Evolutionary conservation across 2,797 vertebrate genomes (phyloP).

Genomic region (Anguilla marmorata): DNA sequence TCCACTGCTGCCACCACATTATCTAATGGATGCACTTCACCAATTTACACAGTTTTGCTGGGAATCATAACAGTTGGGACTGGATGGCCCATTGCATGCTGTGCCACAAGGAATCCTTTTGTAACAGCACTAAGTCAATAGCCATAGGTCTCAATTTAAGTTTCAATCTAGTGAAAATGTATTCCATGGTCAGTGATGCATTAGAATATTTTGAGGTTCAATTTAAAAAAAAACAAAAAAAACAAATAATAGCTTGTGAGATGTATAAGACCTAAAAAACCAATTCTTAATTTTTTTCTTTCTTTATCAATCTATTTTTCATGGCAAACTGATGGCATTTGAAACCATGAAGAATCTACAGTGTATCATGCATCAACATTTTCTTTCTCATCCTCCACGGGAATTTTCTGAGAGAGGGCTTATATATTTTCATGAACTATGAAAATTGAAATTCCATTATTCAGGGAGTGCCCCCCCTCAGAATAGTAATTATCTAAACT

Average conservation of each 20-base stretch:
- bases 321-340: background rate
- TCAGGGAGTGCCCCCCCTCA: background rate
- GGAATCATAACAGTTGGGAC: background rate
- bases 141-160: background rate
- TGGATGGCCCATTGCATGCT: slow-evolving; percentile 6
- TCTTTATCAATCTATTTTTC: background rate
- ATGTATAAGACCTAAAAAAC: background rate
- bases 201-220: background rate
- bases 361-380: background rate
- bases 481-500: background rate
- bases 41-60: background rate
- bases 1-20: background rate
- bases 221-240: background rate
- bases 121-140: background rate
- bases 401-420: background rate
- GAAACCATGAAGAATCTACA: background rate
- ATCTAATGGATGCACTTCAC: background rate
- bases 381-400: background rate
- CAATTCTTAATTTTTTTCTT: background rate
- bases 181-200: background rate
- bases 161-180: background rate
- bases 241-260: background rate
- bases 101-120: background rate
- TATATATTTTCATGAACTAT: background rate
- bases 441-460: background rate